phyloP scores from a whole-genome alignment of 2,888 invertebrate species.

The Sceliomorpha sp. region DNA sequence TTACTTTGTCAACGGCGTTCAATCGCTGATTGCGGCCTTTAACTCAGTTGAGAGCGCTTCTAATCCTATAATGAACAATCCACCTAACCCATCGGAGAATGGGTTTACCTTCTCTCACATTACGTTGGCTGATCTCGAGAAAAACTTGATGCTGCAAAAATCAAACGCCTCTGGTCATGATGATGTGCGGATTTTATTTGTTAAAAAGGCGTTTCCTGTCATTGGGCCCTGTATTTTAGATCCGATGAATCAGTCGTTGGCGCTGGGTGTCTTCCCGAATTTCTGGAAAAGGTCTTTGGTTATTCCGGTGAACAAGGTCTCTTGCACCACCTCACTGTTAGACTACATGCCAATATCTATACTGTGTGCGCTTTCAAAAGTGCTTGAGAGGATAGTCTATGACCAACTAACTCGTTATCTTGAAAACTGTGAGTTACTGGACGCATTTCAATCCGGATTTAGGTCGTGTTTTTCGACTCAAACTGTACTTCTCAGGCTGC shows the following conservation, averaged over 20 bases:
- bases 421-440: conserved; percentile 3
- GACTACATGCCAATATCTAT: conserved; percentile 32
- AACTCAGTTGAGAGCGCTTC: not conserved
- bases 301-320: conserved; percentile 21
- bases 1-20: conserved; percentile 8
- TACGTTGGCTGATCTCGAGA: too few relatives aligned
- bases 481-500: not conserved
- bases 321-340: not conserved
- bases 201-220: conserved; percentile 10
- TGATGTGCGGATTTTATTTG: too few relatives aligned
- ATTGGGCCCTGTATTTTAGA: not conserved
- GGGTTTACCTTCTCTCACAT: too few relatives aligned
- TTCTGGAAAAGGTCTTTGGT: conserved; percentile 20
- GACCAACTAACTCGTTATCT: conserved; percentile 22
- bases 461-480: conserved; percentile 6
- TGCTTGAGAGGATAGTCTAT: conserved; percentile 28
- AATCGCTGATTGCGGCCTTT: too few relatives aligned
- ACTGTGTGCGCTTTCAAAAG: conserved; percentile 33
- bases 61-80: not conserved
- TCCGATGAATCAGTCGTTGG: conserved; percentile 1
- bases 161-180: too few relatives aligned
- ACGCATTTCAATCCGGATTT: conserved; percentile 23
- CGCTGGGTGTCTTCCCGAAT: not conserved
- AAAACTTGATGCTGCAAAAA: too few relatives aligned
- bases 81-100: too few relatives aligned